Conservation (phyloP, 2,888 invertebrate species). For the Orthosia incerta region DNA sequence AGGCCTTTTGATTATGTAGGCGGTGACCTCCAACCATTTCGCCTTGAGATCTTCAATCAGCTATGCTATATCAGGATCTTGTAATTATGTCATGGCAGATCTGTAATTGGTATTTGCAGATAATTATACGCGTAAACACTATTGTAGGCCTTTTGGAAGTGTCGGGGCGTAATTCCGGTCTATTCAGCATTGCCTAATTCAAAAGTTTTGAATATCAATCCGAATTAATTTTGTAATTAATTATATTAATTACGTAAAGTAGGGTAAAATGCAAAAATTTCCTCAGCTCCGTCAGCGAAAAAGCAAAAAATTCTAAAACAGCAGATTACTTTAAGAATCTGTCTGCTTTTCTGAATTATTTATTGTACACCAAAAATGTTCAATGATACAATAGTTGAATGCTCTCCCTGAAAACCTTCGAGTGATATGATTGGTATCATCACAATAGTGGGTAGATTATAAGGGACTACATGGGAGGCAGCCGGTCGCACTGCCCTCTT, state of each 20-base stretch:
- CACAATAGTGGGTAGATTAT: no score
- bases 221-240: neutral
- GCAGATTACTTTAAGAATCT: no score
- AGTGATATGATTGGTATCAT: no score
- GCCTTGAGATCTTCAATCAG: slow-evolving; percentile 1
- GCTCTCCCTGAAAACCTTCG: no score
- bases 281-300: no score
- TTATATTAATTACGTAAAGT: neutral
- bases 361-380: no score
- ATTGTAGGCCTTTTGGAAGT: neutral
- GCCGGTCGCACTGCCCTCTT: no score
- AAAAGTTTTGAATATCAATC: neutral
- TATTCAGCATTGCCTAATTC: neutral
- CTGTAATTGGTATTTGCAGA: slow-evolving; percentile 25
- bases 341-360: no score
- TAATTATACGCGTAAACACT: slow-evolving; percentile 4
- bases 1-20: slow-evolving; percentile 25
- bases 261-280: neutral
- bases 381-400: no score
- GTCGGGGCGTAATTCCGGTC: neutral
- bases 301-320: no score
- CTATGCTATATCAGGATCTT: neutral
- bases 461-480: no score
- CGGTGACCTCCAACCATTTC: neutral
- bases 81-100: slow-evolving; percentile 19